Percentiles rank a stretch among this genome's conserved stretches.
phyloP scores from a whole-genome alignment of 1,140 invertebrate genomes.

The Meteorus sp. region DNA sequence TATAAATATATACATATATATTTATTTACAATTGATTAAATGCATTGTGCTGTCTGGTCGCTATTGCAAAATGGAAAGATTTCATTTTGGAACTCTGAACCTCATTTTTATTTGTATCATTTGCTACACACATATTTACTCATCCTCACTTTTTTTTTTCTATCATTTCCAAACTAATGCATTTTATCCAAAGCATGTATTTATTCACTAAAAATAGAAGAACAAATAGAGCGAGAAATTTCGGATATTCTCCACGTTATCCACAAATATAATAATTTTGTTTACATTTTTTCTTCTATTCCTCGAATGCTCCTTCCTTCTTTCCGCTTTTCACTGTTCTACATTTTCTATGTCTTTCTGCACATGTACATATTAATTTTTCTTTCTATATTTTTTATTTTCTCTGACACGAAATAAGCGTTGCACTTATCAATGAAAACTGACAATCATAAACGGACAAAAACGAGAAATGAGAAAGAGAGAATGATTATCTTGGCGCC shows the following conservation, averaged over 20 bases:
- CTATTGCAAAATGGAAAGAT: slow-evolving; percentile 4
- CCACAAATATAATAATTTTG: too few relatives aligned
- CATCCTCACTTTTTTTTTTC: neutral
- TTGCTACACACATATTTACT: neutral
- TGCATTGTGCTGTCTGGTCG: slow-evolving; percentile 12
- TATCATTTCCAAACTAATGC: neutral
- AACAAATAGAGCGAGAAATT: too few relatives aligned
- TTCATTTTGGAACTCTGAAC: slow-evolving; percentile 2
- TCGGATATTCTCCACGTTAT: too few relatives aligned
- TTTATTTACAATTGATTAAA: slow-evolving; percentile 14
- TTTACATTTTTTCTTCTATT: too few relatives aligned
- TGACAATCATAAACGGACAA: slow-evolving; percentile 4
- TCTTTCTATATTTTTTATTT: too few relatives aligned
- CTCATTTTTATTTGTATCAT: neutral
- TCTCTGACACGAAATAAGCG: too few relatives aligned
- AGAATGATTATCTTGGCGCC: slow-evolving; percentile 24
- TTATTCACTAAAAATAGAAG: too few relatives aligned
- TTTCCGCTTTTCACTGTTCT: too few relatives aligned
- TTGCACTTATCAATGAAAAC: slow-evolving; percentile 17
- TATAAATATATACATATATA: slow-evolving; percentile 5
- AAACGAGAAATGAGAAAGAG: slow-evolving; percentile 1
- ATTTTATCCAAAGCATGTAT: too few relatives aligned
- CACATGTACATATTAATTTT: too few relatives aligned
- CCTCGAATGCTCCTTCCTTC: too few relatives aligned
- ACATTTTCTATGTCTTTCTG: too few relatives aligned